These are phyloP conservation scores for Pycnonotus jocosus DNA, from an alignment of 2,113 vertebrate species.

Conservation along the genomic window DNA sequence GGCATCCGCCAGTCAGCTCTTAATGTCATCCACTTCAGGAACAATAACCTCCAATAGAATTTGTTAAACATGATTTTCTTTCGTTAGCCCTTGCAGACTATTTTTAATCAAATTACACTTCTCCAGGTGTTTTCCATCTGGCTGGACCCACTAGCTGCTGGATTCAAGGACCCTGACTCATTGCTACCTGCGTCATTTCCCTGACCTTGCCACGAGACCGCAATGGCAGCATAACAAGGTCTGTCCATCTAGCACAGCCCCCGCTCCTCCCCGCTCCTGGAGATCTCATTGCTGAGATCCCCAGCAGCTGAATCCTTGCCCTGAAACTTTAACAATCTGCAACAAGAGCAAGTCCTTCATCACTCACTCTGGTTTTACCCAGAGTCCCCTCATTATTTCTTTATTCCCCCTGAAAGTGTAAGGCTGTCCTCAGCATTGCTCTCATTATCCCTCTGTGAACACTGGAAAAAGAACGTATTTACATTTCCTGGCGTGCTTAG, in stretches of 20 bases:
- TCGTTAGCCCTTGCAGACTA: background rate
- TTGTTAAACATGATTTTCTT: background rate
- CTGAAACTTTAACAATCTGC: background rate
- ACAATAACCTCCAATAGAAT: background rate
- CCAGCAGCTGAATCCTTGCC: background rate
- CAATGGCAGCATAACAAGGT: background rate
- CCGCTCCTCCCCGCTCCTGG: background rate
- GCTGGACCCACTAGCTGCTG: background rate
- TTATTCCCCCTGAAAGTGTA: background rate
- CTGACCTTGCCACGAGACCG: background rate
- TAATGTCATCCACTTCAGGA: background rate
- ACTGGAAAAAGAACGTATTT: background rate
- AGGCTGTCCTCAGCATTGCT: background rate
- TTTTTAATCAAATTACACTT: conserved; percentile 5
- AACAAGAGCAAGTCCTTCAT: background rate
- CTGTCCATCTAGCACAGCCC: rapidly evolving
- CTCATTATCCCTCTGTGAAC: background rate
- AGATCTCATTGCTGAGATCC: background rate
- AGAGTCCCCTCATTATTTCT: background rate
- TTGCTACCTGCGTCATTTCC: background rate
- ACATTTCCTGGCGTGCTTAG: background rate
- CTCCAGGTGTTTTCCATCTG: background rate
- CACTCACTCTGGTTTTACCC: background rate
- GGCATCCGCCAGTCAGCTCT: background rate
- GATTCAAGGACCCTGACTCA: background rate